A percentile compares a stretch with the other conserved stretches of the same genome.
These are phyloP conservation scores for Rhynchotus rufescens DNA, from an alignment of 2,797 vertebrate genomes.

Conservation along the genomic window DNA sequence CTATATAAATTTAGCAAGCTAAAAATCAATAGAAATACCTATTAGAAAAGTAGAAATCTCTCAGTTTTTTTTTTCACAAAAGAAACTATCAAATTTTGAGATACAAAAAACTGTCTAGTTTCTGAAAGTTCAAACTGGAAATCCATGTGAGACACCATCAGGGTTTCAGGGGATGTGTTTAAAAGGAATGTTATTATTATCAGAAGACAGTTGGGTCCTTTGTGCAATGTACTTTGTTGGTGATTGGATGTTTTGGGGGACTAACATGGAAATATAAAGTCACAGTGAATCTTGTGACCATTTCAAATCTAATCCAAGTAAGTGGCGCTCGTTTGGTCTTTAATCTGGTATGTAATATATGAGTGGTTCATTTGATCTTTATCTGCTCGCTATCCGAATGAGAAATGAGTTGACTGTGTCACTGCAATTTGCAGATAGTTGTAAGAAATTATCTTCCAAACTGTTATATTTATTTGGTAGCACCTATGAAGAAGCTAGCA, in stretches of 20 bases:
- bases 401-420: not conserved
- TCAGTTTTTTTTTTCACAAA: not conserved
- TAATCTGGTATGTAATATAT: not conserved
- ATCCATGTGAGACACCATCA: not conserved
- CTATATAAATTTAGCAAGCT: not conserved
- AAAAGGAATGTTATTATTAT: not conserved
- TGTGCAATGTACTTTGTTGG: not conserved
- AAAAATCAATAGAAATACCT: not conserved
- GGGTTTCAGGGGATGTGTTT: not conserved
- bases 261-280: not conserved
- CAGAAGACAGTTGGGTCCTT: not conserved
- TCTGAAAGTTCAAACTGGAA: not conserved
- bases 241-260: not conserved
- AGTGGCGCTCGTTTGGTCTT: conserved; percentile 8
- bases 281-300: not conserved
- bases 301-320: conserved; percentile 16
- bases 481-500: not conserved
- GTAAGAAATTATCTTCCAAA: conserved; percentile 25
- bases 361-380: conserved; percentile 15
- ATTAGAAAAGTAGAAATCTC: not conserved
- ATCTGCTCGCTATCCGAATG: conserved; percentile 7
- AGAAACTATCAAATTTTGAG: not conserved
- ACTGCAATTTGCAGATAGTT: conserved; percentile 25
- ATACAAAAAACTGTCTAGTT: not conserved
- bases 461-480: not conserved